Conservation (phyloP, 2,888 invertebrate genomes). For the Proisotoma minuta region DNA sequence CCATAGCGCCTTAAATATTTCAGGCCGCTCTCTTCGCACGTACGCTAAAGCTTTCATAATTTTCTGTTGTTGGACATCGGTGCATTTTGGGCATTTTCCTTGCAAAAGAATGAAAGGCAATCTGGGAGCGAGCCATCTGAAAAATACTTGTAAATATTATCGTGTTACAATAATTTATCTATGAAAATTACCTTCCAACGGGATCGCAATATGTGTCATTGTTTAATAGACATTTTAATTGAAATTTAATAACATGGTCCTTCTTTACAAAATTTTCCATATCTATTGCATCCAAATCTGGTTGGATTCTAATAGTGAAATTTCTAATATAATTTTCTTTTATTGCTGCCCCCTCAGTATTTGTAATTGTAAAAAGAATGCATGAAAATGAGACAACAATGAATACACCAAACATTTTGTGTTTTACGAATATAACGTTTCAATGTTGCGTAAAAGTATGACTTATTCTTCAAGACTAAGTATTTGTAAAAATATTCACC, state of each 20-base stretch:
- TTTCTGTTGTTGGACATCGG: neutral
- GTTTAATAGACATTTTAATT: conserved; percentile 1
- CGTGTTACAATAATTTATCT: no score
- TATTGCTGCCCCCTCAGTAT: neutral
- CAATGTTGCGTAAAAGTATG: neutral
- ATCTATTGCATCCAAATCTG: neutral
- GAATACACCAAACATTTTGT: neutral
- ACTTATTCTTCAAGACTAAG: neutral
- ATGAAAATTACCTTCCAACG: neutral
- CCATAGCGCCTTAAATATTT: neutral
- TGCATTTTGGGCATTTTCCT: neutral
- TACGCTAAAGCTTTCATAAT: neutral
- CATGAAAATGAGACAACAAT: no score
- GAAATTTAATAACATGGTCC: neutral
- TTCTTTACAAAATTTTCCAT: neutral
- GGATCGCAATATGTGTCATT: conserved; percentile 1
- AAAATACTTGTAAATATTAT: neutral
- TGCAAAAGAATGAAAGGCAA: neutral
- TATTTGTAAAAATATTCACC: neutral
- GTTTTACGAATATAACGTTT: neutral
- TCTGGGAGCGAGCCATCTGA: neutral
- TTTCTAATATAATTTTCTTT: neutral
- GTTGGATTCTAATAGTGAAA: neutral
- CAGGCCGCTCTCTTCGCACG: neutral
- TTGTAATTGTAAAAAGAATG: no score